These are phyloP conservation scores for Lepidostoma basale DNA, from an alignment of 1,140 invertebrate genomes.

Conservation along the genomic window DNA sequence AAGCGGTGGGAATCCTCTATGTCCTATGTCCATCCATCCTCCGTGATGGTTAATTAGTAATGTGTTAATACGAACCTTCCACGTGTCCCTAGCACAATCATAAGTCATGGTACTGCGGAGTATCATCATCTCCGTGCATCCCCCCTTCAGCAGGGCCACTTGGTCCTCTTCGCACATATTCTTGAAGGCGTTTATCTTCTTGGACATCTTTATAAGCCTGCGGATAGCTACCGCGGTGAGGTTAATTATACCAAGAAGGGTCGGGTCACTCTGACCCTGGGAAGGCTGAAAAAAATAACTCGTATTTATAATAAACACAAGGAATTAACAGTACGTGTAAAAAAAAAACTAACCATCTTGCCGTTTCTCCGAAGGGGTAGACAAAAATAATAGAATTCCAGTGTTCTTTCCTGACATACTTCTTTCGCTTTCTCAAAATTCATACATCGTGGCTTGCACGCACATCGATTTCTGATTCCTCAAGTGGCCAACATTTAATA, in stretches of 20 bases:
- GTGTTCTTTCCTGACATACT: too few relatives aligned
- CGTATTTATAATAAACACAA: neutral
- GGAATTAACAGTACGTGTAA: neutral
- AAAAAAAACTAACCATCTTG: too few relatives aligned
- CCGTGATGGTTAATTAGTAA: too few relatives aligned
- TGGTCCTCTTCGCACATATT: slow-evolving; percentile 92
- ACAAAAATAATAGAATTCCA: too few relatives aligned
- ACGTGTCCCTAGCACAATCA: slow-evolving; percentile 81
- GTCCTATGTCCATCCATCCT: too few relatives aligned
- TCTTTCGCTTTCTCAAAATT: too few relatives aligned
- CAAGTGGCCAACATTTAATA: too few relatives aligned
- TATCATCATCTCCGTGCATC: slow-evolving; percentile 92
- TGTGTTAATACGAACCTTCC: too few relatives aligned
- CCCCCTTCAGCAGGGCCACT: slow-evolving; percentile 82
- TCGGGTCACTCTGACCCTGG: slow-evolving; percentile 69
- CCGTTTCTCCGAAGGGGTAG: too few relatives aligned
- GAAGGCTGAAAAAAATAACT: slow-evolving; percentile 62
- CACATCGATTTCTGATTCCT: too few relatives aligned
- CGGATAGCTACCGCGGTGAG: slow-evolving; percentile 89
- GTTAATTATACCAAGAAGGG: slow-evolving; percentile 83
- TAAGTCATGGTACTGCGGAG: slow-evolving; percentile 87
- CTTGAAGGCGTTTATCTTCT: slow-evolving; percentile 86
- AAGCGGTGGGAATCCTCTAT: too few relatives aligned
- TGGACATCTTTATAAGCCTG: slow-evolving; percentile 89
- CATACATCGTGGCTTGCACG: too few relatives aligned